Evolutionary conservation across 1,140 invertebrate species (phyloP), one percentile per base, ranked within the genome.

Genomic region (Drosophila nasuta): DNA sequence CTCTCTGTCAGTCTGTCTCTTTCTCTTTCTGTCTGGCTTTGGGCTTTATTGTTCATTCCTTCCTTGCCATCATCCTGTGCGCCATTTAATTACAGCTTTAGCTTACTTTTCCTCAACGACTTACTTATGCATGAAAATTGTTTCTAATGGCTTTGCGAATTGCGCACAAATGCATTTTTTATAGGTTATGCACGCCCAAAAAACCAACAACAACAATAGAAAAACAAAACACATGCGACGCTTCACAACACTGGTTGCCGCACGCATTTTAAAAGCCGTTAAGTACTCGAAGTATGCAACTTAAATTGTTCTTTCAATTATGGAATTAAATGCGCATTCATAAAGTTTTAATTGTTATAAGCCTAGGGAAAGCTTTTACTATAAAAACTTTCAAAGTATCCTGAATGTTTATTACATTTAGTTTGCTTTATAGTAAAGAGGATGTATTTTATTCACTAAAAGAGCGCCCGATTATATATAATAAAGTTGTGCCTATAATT

Each of bases 131-230:
- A 69, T 75, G 67, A 76, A 79, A 79, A 67, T 72, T 71, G 68
- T 76, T 72, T 79, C 62, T 71, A 79, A 79, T 79, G 58, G 74
- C 63, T 71, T 35, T 64, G 67, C 57, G 67, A 79, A 76, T 79
- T 79, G 72, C 76, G 57, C 73, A 79, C 45, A 79, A 71, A 76
- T 78, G 76, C 62, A 71, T 78, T 64, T 65, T 78, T 70, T 56
- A 72, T 67, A 49, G 33, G 56, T 38, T 35, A 54, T 54, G 30
- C 33, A 57, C 35, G 35, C 51, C 25, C 51, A n/a, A 67, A 35
- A 48, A 35, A 5, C 6, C 20, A 25, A 38, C 35, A 38, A 38
- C 35, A 8, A 38, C 10, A 38, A 25, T 20, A 25, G 20, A 30
- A 46, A 51, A 57, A n/a, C 20, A 25, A 41, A 48, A 43, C 49